Base-by-base conservation (phyloP, 2,888 invertebrate genomes). In the Callyntrura guangdongensis region DNA sequence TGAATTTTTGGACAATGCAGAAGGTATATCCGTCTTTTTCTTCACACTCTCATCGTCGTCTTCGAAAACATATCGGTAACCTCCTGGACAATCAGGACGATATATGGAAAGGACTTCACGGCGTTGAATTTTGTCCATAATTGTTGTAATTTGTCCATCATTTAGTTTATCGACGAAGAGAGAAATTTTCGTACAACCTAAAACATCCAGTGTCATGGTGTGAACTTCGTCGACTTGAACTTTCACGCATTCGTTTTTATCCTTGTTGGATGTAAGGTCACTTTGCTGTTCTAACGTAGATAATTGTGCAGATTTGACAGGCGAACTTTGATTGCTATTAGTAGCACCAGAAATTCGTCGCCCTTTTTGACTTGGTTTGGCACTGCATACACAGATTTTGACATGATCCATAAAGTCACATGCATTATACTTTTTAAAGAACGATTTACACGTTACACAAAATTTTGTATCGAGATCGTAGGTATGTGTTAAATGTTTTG, bases 381-480 rank as follows among this genome's bases (percentile, higher is more conserved):
- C 45, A 3, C 22, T 17, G 12, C 9, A 64, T 4, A 49, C 69
- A 11, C 83, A 83, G 1, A 83, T 14, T 11, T 27, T 49, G 8
- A 83, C 49, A 25, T 83, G 83, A 6, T 83, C 83, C 49, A 83
- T 47, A 14, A 83, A 83, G 0, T 83, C 64, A 4, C 5, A 9
- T 9, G 9, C 49, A 22, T 4, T 47, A 22, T 69, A 67, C 3
- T 4, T 22, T 12, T 64, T 83, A 22, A 83, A 83, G 27, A 67
- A 83, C 4, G 83, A 22, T 22, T 49, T n/a, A 11, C 83, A 83
- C 0, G 83, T 83, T 2, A 14, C 8, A 22, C 83, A 83, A 20
- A 67, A 67, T 25, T 67, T 83, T 8, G 11, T 47, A 9, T 11
- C 0, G n/a, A 83, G 6, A 12, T 69, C n/a, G 25, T 67, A 83